Base-by-base conservation (phyloP, 2,888 invertebrate genomes). In the Barypeithes pellucidus region DNA sequence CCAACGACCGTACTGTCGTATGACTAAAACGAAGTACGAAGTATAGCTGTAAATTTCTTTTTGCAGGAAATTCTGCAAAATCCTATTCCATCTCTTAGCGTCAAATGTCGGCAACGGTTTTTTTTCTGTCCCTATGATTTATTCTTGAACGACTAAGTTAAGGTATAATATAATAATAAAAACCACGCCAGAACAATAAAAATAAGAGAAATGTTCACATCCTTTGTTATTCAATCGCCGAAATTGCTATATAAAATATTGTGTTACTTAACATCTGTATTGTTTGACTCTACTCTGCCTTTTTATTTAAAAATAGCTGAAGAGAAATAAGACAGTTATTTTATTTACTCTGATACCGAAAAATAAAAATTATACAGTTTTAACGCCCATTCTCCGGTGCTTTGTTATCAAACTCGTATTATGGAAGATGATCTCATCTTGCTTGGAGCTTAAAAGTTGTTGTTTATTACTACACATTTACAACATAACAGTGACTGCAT, bases 401-500 rank as follows among this genome's bases (percentile, higher is more conserved):
- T 67, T 71, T 71, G 63, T 74, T 78, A 79, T 78, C 78, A 79
- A 79, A 78, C 79, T 77, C 75, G 81, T 82, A 81, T 82, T 82
- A 82, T 77, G 73, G 77, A 80, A 75, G 82, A 83, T 83, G 83
- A 83, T 81, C 83, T 83, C 83, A 83, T 82, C 81, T 73, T 75
- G 75, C 67, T 63, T 57, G 22, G 41, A 74, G 67, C 71, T 80
- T 79, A 81, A 81, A 81, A 82, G 81, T 33, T 33, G 69, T 81
- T 81, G 80, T 80, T 81, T 78, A 75, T 78, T 79, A 79, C 79
- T 80, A 72, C 68, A 72, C 62, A 43, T 65, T 70, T 59, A 61
- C 45, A 60, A 47, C 41, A 50, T 67, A 60, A 59, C 39, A 50
- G 39, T 50, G 47, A 36, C 39, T 43, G 41, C 47, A 63, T 69